Evolutionary conservation across 2,797 vertebrate genomes (phyloP).

Genomic region (Enteromius anoplus): DNA sequence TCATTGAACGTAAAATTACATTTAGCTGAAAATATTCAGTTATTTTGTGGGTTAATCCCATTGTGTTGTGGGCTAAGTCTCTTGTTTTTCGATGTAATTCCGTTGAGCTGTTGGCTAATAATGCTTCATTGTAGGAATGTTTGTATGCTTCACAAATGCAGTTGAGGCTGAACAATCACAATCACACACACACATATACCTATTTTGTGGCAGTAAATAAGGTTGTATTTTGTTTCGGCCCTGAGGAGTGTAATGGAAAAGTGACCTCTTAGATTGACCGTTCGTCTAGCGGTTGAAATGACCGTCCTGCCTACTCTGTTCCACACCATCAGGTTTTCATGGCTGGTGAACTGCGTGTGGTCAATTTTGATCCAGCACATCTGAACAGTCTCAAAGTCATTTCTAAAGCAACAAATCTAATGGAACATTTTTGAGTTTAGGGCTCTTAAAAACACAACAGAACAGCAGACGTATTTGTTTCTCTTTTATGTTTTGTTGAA

Average conservation of each 20-base stretch:
- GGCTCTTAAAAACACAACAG: not conserved
- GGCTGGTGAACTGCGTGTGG: slow-evolving; percentile 5
- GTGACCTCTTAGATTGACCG: slow-evolving; percentile 16
- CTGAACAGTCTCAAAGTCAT: slow-evolving; percentile 23
- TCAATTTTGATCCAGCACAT: slow-evolving; percentile 17
- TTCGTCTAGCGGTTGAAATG: slow-evolving; percentile 19
- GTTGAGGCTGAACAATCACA: not conserved
- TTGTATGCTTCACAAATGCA: not conserved
- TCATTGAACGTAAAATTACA: not conserved
- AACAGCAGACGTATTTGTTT: not conserved
- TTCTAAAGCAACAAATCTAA: slow-evolving; percentile 17
- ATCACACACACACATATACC: not conserved
- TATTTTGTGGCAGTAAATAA: slow-evolving; percentile 8
- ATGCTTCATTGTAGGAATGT: not conserved
- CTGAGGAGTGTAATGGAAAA: slow-evolving; percentile 31
- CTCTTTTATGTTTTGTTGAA: slow-evolving; percentile 8
- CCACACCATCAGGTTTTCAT: slow-evolving; percentile 32
- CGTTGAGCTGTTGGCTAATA: not conserved
- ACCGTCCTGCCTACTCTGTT: slow-evolving; percentile 18
- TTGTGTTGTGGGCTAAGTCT: slow-evolving; percentile 24
- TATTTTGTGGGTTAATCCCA: not conserved
- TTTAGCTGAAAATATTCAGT: slow-evolving; percentile 12
- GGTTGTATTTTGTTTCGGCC: slow-evolving; percentile 15
- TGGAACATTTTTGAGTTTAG: slow-evolving; percentile 10
- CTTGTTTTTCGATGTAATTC: slow-evolving; percentile 11